Base-by-base conservation (phyloP, 1,140 invertebrate genomes). In the Pristionchus pacificus region DNA sequence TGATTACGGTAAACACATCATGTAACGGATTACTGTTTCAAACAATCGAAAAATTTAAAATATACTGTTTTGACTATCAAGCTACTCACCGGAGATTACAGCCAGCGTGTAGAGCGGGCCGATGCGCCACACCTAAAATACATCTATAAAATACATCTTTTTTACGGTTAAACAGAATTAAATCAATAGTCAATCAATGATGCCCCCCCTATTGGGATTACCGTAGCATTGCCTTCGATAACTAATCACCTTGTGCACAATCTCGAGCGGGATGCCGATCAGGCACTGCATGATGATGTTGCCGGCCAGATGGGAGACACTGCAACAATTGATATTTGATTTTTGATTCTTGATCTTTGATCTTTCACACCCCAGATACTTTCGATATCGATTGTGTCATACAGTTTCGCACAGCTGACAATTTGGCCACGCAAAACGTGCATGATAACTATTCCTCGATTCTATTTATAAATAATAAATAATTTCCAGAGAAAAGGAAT, bases 171-270 rank as follows among this genome's bases (percentile, higher is more conserved):
- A n/a, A n/a, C n/a, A n/a, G n/a, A n/a, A n/a, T n/a, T n/a, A n/a
- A n/a, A n/a, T n/a, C n/a, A n/a, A n/a, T n/a, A n/a, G n/a, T n/a
- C n/a, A n/a, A n/a, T n/a, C n/a, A n/a, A n/a, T n/a, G n/a, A n/a
- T n/a, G n/a, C n/a, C n/a, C n/a, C n/a, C n/a, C n/a, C n/a, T n/a
- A n/a, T n/a, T n/a, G n/a, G n/a, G n/a, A n/a, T n/a, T n/a, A n/a
- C n/a, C n/a, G n/a, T n/a, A n/a, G n/a, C n/a, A n/a, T n/a, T n/a
- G n/a, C n/a, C n/a, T n/a, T n/a, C n/a, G n/a, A n/a, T n/a, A n/a
- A n/a, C n/a, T n/a, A n/a, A n/a, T n/a, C n/a, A n/a, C n/a, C 77
- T 90, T 89, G 84, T 97, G 93, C 14, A 96, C 93, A 89, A 97
- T 91, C 85, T 97, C 94, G 65, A 97, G 83, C 0, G 93, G 92